Base-by-base conservation (phyloP, 2,888 invertebrate genomes). In the Pteria penguin region DNA sequence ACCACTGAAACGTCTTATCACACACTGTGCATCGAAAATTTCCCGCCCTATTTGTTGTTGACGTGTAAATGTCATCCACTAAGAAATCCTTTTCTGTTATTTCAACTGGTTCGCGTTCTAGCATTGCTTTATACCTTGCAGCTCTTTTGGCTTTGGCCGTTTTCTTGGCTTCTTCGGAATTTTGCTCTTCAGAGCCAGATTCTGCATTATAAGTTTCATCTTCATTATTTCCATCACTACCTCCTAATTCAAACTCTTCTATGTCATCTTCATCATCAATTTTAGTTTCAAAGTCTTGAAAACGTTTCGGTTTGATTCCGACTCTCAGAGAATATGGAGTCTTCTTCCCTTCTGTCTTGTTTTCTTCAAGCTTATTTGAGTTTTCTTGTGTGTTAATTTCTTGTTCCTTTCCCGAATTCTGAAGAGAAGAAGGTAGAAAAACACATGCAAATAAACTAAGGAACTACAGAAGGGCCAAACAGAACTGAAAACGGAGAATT, bases 1-100 rank as follows among this genome's bases (percentile, higher is more conserved):
- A 61, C 61, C 61, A 62, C 45, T 45, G 32, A n/a, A 62, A 71
- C 3, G 61, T 14, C 14, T n/a, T 52, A 52, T 60, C 27, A 29
- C 63, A 62, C 26, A 45, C 18, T 4, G 5, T 45, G 45, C 62
- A 63, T 18, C 33, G 31, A 31, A 45, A 61, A 24, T 54, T 14
- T 14, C 63, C 71, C 11, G 32, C n/a, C 24, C 55, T 22, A 31
- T 71, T 62, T 26, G 27, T 70, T 1, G 33, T 70, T 29, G 29
- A 5, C n/a, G 36, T 69, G 45, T 31, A 52, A 11, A 32, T 27
- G 4, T 60, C 27, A 61, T 62, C 61, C 8, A 52, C 24, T 32
- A 68, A 32, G 22, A 68, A 32, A 22, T 68, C 57, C 26, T 68
- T 31, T 22, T 45, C 45, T 14, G 45, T 45, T 45, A 45, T 45